Base-by-base conservation (phyloP, 2,113 vertebrate genomes). In the Cyprinodon variegatus region DNA sequence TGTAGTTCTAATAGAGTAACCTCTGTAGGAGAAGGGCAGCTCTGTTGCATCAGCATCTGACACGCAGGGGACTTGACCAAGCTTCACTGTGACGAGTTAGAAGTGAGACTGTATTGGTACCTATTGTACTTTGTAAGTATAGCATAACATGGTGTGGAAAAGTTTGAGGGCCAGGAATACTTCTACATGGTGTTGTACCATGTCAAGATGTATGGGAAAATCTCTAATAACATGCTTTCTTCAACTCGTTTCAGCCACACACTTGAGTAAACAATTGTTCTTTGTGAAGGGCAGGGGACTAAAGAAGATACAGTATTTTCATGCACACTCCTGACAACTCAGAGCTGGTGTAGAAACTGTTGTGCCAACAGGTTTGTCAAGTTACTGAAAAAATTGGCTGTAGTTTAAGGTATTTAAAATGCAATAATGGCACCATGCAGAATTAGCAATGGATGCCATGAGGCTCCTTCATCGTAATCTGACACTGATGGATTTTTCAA, bases 371-470 rank as follows among this genome's bases (percentile, higher is more conserved):
- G 41, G 65, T 36, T 67, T 71, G 68, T 76, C 22, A 57, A 65
- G 72, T 76, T 67, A 84, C 38, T 76, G 83, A 75, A 81, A 46
- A 45, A 87, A 81, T 80, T 83, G 76, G 46, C 73, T 74, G 29
- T 11, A 69, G 82, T 78, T 81, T 50, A 75, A 77, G 73, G 81
- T 22, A 45, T 83, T 74, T 65, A 78, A 50, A 37, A 12, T 57
- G 64, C 71, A 22, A 46, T 61, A 29, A 64, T 20, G 20, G 36
- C 61, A 65, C 22, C 67, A 39, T 22, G 13, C 67, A 61, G 65
- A 81, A 81, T 81, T 67, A 79, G 36, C 70, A 50, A 11, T 78
- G 62, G 53, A 64, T 64, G 40, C 15, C 61, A 67, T n/a, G 9
- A 37, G 68, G 29, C 12, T 9, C 22, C 14, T 11, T 60, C 2